phyloP scores from a whole-genome alignment of 2,888 invertebrate species.

The Drosophila sordidula region DNA sequence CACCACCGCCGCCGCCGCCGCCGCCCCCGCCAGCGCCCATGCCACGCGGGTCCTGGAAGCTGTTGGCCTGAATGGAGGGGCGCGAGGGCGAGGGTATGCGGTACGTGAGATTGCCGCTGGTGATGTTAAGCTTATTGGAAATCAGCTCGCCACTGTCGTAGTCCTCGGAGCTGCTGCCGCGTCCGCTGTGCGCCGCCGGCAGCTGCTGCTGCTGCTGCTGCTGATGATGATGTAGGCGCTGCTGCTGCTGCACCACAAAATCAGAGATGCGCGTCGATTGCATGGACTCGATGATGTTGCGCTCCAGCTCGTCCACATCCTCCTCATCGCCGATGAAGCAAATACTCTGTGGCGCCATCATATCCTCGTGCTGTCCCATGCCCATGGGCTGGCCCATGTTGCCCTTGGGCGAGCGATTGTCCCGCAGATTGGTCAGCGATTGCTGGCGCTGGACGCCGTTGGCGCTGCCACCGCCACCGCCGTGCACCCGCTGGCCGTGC shows the following conservation, averaged over 20 bases:
- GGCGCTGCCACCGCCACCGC: conserved; percentile 26
- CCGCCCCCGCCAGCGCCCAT: not conserved
- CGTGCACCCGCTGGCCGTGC: conserved; percentile 85
- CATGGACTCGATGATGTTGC: conserved; percentile 83
- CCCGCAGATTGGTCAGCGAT: conserved; percentile 78
- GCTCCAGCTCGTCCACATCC: conserved; percentile 85
- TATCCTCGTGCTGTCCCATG: conserved; percentile 88
- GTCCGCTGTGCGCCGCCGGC: conserved; percentile 84
- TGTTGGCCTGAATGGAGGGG: conserved; percentile 89
- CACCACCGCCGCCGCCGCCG: conserved; percentile 30
- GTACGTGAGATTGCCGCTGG: conserved; percentile 94
- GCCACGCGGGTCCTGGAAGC: conserved; percentile 87
- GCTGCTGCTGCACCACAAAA: conserved; percentile 66
- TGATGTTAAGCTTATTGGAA: conserved; percentile 90
- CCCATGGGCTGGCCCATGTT: conserved; percentile 45
- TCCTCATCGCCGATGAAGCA: conserved; percentile 93
- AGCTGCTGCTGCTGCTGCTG: conserved; percentile 61
- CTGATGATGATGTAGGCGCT: conserved; percentile 51
- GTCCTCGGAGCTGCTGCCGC: conserved; percentile 87
- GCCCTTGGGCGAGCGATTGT: conserved; percentile 75
- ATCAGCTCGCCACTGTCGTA: conserved; percentile 74
- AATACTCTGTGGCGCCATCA: conserved; percentile 97
- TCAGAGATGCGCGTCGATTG: conserved; percentile 79
- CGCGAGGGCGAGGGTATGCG: conserved; percentile 95
- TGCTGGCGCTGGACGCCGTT: conserved; percentile 80